Base-by-base conservation (phyloP, 2,113 vertebrate genomes). In the Perognathus longimembris region DNA sequence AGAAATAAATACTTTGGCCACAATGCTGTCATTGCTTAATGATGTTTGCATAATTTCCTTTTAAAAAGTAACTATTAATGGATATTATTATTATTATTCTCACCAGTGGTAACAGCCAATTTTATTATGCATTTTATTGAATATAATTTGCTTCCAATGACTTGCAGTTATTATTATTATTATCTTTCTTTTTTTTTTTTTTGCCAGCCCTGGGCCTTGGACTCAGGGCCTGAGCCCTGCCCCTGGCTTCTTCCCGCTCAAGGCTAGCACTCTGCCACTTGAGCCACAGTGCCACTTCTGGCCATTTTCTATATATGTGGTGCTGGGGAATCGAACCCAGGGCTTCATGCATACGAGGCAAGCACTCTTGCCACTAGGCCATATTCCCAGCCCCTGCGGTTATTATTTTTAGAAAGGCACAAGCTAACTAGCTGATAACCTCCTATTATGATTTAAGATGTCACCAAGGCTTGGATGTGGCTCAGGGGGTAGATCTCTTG, bases 21-120 rank as follows among this genome's bases (percentile, higher is more conserved):
- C 45, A 74, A 92, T 40, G 24, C 34, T 79, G 34, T 70, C 45
- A 89, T 15, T 50, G 45, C 12, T n/a, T 45, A 71, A 8, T 32
- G 7, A 28, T 75, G 88, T 88, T 82, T 75, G 11, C n/a, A 75
- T 90, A 82, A 94, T 77, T 84, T 85, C 26, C 54, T 92, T 83
- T 71, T 74, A 12, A 11, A 66, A 95, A 91, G 69, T 64, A 85
- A 36, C 1, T 0, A 40, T 66, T 76, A 74, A 42, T 38, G 42
- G 64, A 78, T 78, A 92, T 40, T 89, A 85, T 79, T 92, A 59
- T 64, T 70, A 40, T 21, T 17, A 67, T 67, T 54, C 14, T 30
- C 34, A 78, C 7, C 15, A 40, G 57, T 50, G 28, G 34, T 40
- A 78, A 91, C 14, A 78, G 74, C 14, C 30, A 85, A 45, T 95